Conservation (phyloP, 2,888 invertebrate species). For the Idaea biselata region DNA sequence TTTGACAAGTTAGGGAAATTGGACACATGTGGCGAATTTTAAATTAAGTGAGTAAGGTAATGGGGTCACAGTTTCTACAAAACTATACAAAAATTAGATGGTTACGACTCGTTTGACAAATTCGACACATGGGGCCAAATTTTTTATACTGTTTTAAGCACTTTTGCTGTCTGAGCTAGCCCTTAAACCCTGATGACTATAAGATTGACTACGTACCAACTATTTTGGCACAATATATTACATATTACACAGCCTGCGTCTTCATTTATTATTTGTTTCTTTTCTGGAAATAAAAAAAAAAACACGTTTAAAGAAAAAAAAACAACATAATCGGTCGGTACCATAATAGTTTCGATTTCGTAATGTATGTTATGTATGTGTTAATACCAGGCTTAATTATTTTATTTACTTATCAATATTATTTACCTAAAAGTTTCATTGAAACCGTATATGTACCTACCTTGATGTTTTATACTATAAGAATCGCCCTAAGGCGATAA, state of each 20-base stretch:
- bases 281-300: slow-evolving; percentile 11
- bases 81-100: neutral
- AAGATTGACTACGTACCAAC: slow-evolving; percentile 32
- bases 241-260: slow-evolving; percentile 27
- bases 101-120: neutral
- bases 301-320: slow-evolving; percentile 13
- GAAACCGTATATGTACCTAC: too few relatives aligned
- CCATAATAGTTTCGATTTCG: too few relatives aligned
- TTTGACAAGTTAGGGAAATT: neutral
- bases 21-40: neutral
- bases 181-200: slow-evolving; percentile 36
- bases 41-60: neutral
- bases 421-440: too few relatives aligned
- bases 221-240: slow-evolving; percentile 39
- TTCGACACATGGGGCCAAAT: neutral
- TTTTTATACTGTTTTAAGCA: neutral
- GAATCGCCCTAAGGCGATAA: too few relatives aligned
- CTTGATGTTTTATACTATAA: too few relatives aligned
- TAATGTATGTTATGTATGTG: too few relatives aligned
- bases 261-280: slow-evolving; percentile 5
- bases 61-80: neutral
- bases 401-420: too few relatives aligned
- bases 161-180: neutral
- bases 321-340: too few relatives aligned
- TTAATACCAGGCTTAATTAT: too few relatives aligned